Percentiles rank a stretch among this genome's conserved stretches.
Conservation (phyloP, 2,113 vertebrate species). For the Gila orcuttii region DNA sequence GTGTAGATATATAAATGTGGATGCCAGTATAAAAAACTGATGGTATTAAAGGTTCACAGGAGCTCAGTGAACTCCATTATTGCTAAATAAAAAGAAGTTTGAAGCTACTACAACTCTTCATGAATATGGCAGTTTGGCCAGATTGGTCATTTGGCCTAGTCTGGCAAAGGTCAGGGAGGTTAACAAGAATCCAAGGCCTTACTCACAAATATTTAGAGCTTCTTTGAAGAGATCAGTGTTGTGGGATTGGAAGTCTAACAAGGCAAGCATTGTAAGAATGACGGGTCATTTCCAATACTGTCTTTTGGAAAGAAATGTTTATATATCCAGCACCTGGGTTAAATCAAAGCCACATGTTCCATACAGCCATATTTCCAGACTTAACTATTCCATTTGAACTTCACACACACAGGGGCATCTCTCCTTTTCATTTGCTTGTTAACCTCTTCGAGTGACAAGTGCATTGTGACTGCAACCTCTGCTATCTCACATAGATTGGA, state of each 20-base stretch:
- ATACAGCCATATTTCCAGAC: not conserved
- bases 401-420: slow-evolving; percentile 2
- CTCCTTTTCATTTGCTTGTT: slow-evolving; percentile 35
- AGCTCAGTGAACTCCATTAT: slow-evolving; percentile 21
- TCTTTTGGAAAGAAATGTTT: not conserved
- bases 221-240: not conserved
- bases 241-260: slow-evolving; percentile 6
- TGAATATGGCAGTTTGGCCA: slow-evolving; percentile 12
- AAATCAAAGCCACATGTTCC: not conserved
- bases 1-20: not conserved
- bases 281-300: not conserved
- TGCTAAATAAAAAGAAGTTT: slow-evolving; percentile 14
- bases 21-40: not conserved
- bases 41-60: slow-evolving; percentile 11
- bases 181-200: slow-evolving; percentile 28
- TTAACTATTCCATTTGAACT: slow-evolving; percentile 20
- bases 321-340: not conserved
- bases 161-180: not conserved
- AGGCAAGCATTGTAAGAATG: not conserved
- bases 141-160: slow-evolving; percentile 12
- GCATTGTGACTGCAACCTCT: slow-evolving; percentile 30
- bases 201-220: slow-evolving; percentile 2
- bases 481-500: slow-evolving; percentile 47
- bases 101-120: not conserved
- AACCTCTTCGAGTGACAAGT: slow-evolving; percentile 24